Evolutionary conservation across 1,140 invertebrate genomes (phyloP), one percentile per base, ranked within the genome.

Genomic region (Trachelipus rathkii): DNA sequence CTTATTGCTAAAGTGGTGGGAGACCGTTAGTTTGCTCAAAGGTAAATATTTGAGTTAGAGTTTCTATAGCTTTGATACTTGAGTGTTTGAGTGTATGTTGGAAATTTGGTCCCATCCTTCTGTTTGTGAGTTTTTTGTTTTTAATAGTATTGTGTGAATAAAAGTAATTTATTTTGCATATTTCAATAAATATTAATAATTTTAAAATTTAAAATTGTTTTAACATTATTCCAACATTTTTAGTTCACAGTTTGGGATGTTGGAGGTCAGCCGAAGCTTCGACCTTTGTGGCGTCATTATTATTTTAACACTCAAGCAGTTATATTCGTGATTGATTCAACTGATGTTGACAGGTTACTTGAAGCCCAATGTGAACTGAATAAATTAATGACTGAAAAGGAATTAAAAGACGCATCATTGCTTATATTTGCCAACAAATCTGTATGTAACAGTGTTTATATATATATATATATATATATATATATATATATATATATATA

Each of bases 161-260:
- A n/a, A n/a, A n/a, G n/a, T n/a, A n/a, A n/a, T 33, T 33, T 33
- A 33, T 33, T 33, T 33, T 33, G 33, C 6, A 33, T 33, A 6
- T 6, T 33, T 33, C 33, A 33, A 33, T 33, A 33, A 33, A n/a
- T n/a, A n/a, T n/a, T n/a, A n/a, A n/a, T n/a, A 1, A 33, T 33
- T 33, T 33, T 33, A 33, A 33, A 33, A 33, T 33, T 33, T 33
- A 33, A 33, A 33, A 33, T 33, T 33, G 33, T 33, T 33, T 33
- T 33, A 33, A 33, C 1, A 33, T 3, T 3, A 33, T 3, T n/a
- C 7, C 23, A n/a, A n/a, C 43, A 72, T 19, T 70, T 21, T 10
- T 85, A 87, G 46, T 88, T 89, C 76, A 89, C 88, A 5, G 84
- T 89, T 6, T 89, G 88, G 88, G 88, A 89, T 81, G 88, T 89